Conservation (phyloP, 2,797 vertebrate genomes). For the Sebastes itinus region DNA sequence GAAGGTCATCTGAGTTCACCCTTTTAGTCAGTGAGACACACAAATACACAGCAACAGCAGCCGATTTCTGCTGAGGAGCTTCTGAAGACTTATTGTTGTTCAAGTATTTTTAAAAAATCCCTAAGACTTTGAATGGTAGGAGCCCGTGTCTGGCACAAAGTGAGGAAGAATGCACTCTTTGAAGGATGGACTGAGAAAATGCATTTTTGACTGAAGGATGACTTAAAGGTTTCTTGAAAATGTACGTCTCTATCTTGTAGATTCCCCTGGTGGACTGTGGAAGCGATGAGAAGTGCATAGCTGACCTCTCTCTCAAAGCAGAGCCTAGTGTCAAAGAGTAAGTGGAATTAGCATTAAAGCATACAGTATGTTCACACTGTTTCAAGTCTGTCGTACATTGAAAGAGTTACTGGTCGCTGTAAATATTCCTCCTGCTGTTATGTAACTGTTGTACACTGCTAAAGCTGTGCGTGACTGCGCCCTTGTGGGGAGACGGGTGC, state of each 20-base stretch:
- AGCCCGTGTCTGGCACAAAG: no score
- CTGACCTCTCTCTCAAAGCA: conserved; percentile 88
- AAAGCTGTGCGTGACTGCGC: conserved; percentile 37
- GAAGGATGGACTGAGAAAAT: no score
- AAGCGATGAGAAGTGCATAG: conserved; percentile 87
- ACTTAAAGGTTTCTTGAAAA: background rate
- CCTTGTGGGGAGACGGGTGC: conserved; percentile 47
- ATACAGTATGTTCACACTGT: background rate
- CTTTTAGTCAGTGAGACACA: conserved; percentile 30
- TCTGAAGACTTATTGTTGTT: background rate
- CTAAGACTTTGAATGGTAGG: no score
- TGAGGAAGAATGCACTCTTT: no score
- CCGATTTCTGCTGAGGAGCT: background rate
- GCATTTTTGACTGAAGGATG: background rate
- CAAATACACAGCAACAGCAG: conserved; percentile 23
- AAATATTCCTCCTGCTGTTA: background rate
- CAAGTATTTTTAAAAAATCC: no score
- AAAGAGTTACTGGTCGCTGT: background rate
- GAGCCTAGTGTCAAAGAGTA: conserved; percentile 81
- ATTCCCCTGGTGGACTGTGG: conserved; percentile 91
- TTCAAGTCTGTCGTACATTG: background rate
- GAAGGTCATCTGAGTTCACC: conserved; percentile 30
- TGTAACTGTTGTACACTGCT: background rate
- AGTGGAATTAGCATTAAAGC: background rate
- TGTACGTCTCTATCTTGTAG: conserved; percentile 39